Evolutionary conservation across 2,888 invertebrate species (phyloP).

Genomic region (Calliopum simillimum): DNA sequence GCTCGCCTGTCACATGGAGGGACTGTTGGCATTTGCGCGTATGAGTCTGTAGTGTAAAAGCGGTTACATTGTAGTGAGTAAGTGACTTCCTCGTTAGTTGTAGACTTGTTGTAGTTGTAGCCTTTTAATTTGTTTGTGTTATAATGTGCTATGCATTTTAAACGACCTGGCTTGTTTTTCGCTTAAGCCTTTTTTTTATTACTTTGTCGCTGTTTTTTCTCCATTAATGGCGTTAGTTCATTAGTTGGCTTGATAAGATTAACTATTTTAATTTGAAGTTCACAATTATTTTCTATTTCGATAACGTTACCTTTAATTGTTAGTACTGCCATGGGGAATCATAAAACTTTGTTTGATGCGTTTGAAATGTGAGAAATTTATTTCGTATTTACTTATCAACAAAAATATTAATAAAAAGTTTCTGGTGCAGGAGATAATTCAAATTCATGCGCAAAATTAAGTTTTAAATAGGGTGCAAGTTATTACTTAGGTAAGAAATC

Average conservation of each 20-base stretch:
- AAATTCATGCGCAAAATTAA: too few species aligned
- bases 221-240: slow-evolving; percentile 57
- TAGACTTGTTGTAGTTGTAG: slow-evolving; percentile 12
- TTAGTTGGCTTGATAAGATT: slow-evolving; percentile 58
- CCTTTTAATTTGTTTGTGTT: not conserved
- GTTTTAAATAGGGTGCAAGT: too few species aligned
- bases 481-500: too few species aligned
- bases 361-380: too few species aligned
- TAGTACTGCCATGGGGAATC: too few species aligned
- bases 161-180: slow-evolving; percentile 40
- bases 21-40: not conserved
- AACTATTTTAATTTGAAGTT: slow-evolving; percentile 25
- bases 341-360: too few species aligned
- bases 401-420: too few species aligned
- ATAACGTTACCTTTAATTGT: too few species aligned
- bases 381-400: too few species aligned
- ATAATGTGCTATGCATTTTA: slow-evolving; percentile 34
- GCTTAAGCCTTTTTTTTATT: slow-evolving; percentile 8
- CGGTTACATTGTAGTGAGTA: too few species aligned
- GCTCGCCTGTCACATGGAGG: slow-evolving; percentile 31
- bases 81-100: not conserved
- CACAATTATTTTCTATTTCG: not conserved
- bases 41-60: not conserved
- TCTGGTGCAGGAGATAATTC: too few species aligned
- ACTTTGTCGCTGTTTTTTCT: slow-evolving; percentile 46